Evolutionary conservation across 2,113 vertebrate species (phyloP), one percentile per base, ranked within the genome.

Genomic region (Emydocephalus ijimae): DNA sequence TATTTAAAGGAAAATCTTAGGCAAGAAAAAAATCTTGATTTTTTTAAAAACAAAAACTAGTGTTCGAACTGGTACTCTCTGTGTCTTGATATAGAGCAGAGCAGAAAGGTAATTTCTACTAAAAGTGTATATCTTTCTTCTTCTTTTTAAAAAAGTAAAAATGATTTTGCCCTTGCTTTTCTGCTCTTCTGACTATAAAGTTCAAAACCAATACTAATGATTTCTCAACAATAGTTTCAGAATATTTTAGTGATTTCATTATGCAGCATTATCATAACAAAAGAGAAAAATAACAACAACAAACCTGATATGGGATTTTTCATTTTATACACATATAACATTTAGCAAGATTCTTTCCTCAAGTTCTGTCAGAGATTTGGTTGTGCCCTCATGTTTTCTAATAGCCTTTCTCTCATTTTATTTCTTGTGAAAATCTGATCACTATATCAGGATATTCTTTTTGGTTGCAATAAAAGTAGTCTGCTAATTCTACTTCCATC

Each of bases 1-100:
- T 4, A 54, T 85, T 93, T 18, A 34, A 94, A 95, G 87, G 34
- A 81, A 81, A 9, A 20, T 94, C 94, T 95, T n/a, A 90, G 85
- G 91, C 74, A 92, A 45, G 92, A 94, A 88, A 64, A 61, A 74
- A 43, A 15, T 21, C 26, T 50, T 48, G 52, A 87, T 23, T 55
- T 48, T 15, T 64, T 15, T 69, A 14, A 2, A 23, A 61, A 57
- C 56, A 91, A 85, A 91, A 45, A 39, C 52, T 81, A 9, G 10
- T 57, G 3, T 81, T 24, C 21, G 34, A 43, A 9, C 43, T 29
- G 39, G 26, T 50, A 9, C 8, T 29, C n/a, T 87, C 56, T 52
- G 56, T 26, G 26, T 85, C 34, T 26, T 20, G 86, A 48, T 48
- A 87, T 6, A 50, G 43, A 43, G 20, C 5, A 87, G 43, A 43